phyloP scores from a whole-genome alignment of 2,797 vertebrate genomes.

The Xenopus petersii region DNA sequence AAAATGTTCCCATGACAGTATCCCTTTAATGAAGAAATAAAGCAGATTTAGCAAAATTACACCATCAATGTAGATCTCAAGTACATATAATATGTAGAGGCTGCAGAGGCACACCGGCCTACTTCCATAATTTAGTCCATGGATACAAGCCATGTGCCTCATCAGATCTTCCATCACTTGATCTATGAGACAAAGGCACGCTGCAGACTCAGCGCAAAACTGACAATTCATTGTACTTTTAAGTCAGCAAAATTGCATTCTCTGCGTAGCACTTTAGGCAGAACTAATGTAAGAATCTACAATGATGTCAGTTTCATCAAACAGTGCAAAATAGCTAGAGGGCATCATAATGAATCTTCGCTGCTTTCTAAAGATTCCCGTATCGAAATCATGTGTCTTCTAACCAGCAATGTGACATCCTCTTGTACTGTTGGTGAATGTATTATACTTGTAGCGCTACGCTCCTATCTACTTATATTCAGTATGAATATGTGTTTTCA shows the following conservation, averaged over 20 bases:
- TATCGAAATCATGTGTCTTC: conserved; percentile 29
- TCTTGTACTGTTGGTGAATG: neutral
- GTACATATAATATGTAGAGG: conserved; percentile 25
- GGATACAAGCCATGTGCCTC: conserved; percentile 29
- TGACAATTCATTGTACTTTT: conserved; percentile 10
- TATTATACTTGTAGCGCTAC: neutral
- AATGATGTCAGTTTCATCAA: conserved; percentile 16
- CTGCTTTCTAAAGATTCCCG: conserved; percentile 40
- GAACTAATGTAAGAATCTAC: conserved; percentile 20
- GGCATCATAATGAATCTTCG: neutral
- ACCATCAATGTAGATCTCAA: conserved; percentile 2
- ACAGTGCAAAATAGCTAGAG: conserved; percentile 15
- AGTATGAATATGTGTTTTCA: too few species aligned
- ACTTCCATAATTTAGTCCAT: conserved; percentile 2
- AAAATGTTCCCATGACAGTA: too few species aligned
- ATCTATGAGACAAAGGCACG: conserved; percentile 35
- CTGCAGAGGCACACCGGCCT: conserved; percentile 18
- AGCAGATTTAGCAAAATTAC: neutral
- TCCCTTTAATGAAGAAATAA: neutral
- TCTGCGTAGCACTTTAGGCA: conserved; percentile 6
- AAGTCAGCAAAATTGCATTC: conserved; percentile 20
- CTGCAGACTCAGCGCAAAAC: conserved; percentile 22
- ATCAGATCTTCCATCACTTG: conserved; percentile 27
- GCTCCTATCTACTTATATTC: neutral
- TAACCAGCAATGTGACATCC: neutral